Percentiles rank a stretch among this genome's conserved stretches.
phyloP scores from a whole-genome alignment of 2,888 invertebrate genomes.

The Tuberolachnus salignus region DNA sequence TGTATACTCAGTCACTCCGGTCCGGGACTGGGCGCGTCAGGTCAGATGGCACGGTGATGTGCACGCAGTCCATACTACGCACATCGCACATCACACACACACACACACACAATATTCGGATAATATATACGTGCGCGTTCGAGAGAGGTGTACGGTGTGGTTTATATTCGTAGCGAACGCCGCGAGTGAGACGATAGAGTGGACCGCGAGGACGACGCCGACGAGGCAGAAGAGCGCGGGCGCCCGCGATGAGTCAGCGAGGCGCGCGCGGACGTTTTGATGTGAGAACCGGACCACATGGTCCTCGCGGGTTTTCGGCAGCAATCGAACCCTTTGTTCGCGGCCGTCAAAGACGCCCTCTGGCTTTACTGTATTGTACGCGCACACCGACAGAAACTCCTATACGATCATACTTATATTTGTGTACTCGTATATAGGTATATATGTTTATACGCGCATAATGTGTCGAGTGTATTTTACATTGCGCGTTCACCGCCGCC shows the following conservation, averaged over 20 bases:
- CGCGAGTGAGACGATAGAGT: background rate
- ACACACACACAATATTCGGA: background rate
- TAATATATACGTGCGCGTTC: background rate
- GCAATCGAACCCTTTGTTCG: slow-evolving; percentile 56
- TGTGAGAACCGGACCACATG: slow-evolving; percentile 57
- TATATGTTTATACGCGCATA: background rate
- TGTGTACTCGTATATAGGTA: too few relatives aligned
- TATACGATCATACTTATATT: slow-evolving; percentile 19
- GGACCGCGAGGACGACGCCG: background rate
- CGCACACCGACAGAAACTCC: too few relatives aligned
- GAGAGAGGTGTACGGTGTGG: background rate
- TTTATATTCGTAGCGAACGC: background rate
- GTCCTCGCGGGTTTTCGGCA: slow-evolving; percentile 50
- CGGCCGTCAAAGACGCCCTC: slow-evolving; percentile 56
- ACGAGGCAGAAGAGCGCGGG: background rate
- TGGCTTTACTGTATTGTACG: slow-evolving; percentile 55
- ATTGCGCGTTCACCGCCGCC: background rate
- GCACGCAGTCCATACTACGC: background rate
- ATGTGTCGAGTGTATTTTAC: slow-evolving; percentile 21
- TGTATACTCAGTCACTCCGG: too few relatives aligned
- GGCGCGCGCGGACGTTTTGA: slow-evolving; percentile 42
- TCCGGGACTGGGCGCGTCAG: background rate
- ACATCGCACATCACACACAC: background rate
- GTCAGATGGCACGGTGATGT: background rate
- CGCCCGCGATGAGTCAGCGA: slow-evolving; percentile 47